Percentiles rank a stretch among this genome's conserved stretches.
phyloP scores from a whole-genome alignment of 1,140 invertebrate species.

The Drosophila kepulauana region DNA sequence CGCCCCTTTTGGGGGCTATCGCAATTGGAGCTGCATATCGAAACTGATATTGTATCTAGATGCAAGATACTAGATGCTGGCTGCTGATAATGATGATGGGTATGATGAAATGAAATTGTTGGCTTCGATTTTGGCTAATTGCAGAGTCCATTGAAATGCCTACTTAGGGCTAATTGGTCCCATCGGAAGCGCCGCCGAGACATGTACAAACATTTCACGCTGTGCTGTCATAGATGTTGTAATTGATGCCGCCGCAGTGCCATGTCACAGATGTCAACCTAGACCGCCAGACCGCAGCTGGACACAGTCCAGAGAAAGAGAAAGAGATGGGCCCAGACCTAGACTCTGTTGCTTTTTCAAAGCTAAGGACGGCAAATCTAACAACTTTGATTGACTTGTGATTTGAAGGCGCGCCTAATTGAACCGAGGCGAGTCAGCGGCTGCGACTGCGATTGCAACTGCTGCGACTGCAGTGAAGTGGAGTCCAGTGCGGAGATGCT shows the following conservation, averaged over 20 bases:
- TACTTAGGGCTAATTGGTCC: constrained; percentile 80
- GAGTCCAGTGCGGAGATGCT: constrained; percentile 32
- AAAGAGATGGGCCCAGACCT: constrained; percentile 23
- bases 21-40: constrained; percentile 36
- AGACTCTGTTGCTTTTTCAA: constrained; percentile 4
- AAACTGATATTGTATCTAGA: constrained; percentile 43
- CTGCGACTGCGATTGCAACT: too few species aligned
- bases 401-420: constrained; percentile 82
- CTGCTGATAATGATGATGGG: constrained; percentile 44
- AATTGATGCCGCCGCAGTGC: constrained; percentile 79
- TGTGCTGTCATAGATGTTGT: constrained; percentile 82
- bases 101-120: constrained; percentile 75
- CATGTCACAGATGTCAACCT: constrained; percentile 78
- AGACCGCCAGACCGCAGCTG: constrained; percentile 8
- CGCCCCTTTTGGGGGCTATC: constrained; percentile 42
- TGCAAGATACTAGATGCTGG: constrained; percentile 45
- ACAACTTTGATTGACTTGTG: constrained; percentile 82
- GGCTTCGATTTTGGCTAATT: constrained; percentile 80
- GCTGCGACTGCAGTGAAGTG: not conserved
- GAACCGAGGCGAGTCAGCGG: constrained; percentile 62
- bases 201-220: constrained; percentile 82
- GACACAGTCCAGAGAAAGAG: constrained; percentile 13
- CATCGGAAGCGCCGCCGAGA: constrained; percentile 79
- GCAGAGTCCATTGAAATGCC: constrained; percentile 79
- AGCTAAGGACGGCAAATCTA: constrained; percentile 72